Percentiles rank a stretch among this genome's conserved stretches.
phyloP scores from a whole-genome alignment of 2,888 invertebrate species.

The Epicampocera succincta region DNA sequence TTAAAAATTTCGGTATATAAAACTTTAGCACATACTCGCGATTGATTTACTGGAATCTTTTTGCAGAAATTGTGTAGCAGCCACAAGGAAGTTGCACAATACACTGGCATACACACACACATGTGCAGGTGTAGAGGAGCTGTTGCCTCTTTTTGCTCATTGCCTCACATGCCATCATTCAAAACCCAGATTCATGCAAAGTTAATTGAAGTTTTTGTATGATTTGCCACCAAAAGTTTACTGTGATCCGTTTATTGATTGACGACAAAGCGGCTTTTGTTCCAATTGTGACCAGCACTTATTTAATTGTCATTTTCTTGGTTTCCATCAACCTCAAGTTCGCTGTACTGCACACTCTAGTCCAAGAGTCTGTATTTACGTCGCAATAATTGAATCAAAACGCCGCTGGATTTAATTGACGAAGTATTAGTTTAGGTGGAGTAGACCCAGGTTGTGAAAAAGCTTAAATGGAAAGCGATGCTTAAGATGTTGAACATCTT shows the following conservation, averaged over 20 bases:
- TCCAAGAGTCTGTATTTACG: constrained; percentile 4
- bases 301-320: constrained; percentile 33
- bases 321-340: constrained; percentile 9
- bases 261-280: constrained; percentile 51
- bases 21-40: too few relatives aligned
- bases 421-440: constrained; percentile 10
- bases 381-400: constrained; percentile 57
- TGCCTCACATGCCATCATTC: neutral
- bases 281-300: constrained; percentile 55
- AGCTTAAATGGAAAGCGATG: constrained; percentile 15
- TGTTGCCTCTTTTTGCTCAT: neutral
- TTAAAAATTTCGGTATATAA: too few relatives aligned
- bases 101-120: too few relatives aligned
- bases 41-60: too few relatives aligned
- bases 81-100: too few relatives aligned
- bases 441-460: constrained; percentile 7
- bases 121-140: too few relatives aligned
- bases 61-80: too few relatives aligned
- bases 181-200: constrained; percentile 1
- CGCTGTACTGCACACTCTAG: constrained; percentile 6
- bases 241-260: constrained; percentile 51
- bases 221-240: constrained; percentile 51
- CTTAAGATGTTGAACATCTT: constrained; percentile 50
- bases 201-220: constrained; percentile 55
- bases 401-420: neutral